These are phyloP conservation scores for Babyrousa celebensis DNA, from an alignment of 2,797 vertebrate species.

Conservation along the genomic window DNA sequence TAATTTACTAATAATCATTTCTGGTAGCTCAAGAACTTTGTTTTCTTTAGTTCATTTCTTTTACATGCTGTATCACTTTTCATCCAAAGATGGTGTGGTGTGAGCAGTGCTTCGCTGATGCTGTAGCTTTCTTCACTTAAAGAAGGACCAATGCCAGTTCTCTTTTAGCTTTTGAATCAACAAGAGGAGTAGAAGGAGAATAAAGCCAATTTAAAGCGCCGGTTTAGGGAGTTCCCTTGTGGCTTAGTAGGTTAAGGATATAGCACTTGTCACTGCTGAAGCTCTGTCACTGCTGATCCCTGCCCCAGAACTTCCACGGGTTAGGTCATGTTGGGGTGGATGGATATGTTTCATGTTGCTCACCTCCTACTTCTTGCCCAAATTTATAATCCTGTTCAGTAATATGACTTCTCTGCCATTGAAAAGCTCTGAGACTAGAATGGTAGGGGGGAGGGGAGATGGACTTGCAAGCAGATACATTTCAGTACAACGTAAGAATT, in stretches of 20 bases:
- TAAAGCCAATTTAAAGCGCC: not conserved
- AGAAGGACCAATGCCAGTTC: not conserved
- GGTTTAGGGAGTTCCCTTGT: not conserved
- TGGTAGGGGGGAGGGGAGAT: not conserved
- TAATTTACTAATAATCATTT: not conserved
- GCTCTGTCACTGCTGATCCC: too few species aligned
- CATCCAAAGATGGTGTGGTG: not conserved
- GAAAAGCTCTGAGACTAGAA: constrained; percentile 8
- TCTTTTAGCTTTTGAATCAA: constrained; percentile 9
- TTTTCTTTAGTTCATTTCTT: not conserved
- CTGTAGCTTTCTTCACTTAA: not conserved
- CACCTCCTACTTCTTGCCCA: not conserved
- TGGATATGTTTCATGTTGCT: not conserved
- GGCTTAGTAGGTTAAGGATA: too few species aligned
- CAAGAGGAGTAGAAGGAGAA: not conserved
- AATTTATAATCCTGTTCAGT: not conserved
- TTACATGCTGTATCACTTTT: not conserved
- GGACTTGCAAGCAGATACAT: not conserved
- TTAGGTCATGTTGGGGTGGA: not conserved
- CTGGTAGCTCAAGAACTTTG: not conserved
- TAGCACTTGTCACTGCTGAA: too few species aligned
- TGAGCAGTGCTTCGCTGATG: not conserved
- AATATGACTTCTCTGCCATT: not conserved
- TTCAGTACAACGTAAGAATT: constrained; percentile 16
- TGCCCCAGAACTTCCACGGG: too few species aligned